Evolutionary conservation across 2,113 vertebrate genomes (phyloP).

Genomic region (Urocitellus parryii): DNA sequence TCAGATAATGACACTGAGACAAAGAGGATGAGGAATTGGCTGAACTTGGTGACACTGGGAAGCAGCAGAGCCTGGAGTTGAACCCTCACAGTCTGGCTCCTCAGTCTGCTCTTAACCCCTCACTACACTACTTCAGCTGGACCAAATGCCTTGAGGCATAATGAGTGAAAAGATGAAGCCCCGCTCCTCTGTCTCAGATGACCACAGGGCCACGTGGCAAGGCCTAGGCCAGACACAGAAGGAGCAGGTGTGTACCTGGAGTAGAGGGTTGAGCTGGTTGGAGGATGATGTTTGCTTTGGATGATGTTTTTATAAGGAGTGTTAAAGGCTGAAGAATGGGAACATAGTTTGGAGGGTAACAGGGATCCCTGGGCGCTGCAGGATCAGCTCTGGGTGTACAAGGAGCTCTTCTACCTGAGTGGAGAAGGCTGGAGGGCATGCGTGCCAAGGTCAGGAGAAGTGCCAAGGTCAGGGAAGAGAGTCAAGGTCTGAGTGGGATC

Average conservation of each 20-base stretch:
- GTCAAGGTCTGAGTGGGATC: neutral
- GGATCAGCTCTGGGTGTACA: neutral
- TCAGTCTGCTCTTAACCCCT: neutral
- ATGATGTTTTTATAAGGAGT: neutral
- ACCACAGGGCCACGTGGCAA: accelerated
- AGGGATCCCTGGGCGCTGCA: neutral
- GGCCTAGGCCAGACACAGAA: neutral
- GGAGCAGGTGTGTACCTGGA: neutral
- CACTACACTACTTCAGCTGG: neutral
- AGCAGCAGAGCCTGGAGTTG: neutral
- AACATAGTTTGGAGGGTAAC: neutral
- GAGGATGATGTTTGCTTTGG: neutral
- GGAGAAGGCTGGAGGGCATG: neutral
- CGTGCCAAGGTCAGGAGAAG: neutral
- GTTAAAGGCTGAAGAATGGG: neutral
- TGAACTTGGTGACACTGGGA: neutral
- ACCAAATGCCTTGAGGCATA: accelerated
- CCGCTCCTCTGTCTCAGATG: neutral
- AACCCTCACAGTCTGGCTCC: accelerated
- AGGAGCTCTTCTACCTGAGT: neutral
- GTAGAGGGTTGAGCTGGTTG: neutral
- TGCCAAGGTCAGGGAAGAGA: neutral
- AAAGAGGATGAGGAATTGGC: neutral
- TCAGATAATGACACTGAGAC: neutral
- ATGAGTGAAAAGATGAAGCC: too few relatives aligned